Percentiles rank a stretch among this genome's conserved stretches.
Evolutionary conservation across 2,797 vertebrate genomes (phyloP).

Genomic region (Semotilus atromaculatus): DNA sequence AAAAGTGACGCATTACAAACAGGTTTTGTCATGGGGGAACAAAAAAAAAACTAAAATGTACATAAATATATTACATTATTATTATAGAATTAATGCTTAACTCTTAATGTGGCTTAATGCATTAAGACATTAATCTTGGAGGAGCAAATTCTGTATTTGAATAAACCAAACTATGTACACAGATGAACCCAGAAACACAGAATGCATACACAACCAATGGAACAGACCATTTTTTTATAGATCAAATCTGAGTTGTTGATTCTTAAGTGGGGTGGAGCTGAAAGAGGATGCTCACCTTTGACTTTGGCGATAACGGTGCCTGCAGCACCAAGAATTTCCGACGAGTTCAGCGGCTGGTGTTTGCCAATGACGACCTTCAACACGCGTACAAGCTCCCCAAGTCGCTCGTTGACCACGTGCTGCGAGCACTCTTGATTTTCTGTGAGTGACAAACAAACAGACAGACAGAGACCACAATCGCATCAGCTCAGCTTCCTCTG

Average conservation of each 20-base stretch:
- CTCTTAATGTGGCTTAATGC: neutral
- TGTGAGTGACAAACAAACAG: slow-evolving; percentile 59
- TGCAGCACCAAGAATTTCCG: slow-evolving; percentile 92
- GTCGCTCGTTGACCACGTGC: slow-evolving; percentile 85
- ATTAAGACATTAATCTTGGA: neutral
- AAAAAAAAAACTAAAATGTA: neutral
- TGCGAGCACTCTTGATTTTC: slow-evolving; percentile 83
- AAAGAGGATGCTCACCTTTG: slow-evolving; percentile 83
- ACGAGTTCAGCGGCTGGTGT: slow-evolving; percentile 92
- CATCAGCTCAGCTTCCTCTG: neutral
- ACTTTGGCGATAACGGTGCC: slow-evolving; percentile 94
- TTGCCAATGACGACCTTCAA: slow-evolving; percentile 91
- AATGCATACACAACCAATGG: neutral
- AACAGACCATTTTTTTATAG: neutral
- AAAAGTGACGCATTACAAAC: neutral
- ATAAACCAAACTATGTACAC: neutral
- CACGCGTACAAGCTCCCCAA: slow-evolving; percentile 87
- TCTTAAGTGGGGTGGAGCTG: neutral
- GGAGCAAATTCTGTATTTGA: neutral
- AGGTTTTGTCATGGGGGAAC: neutral
- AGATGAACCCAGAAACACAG: neutral
- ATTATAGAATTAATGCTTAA: neutral
- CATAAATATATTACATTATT: neutral
- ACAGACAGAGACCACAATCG: slow-evolving; percentile 22
- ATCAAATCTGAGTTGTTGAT: neutral